A percentile compares a stretch with the other conserved stretches of the same genome.
phyloP scores from a whole-genome alignment of 2,797 vertebrate genomes.

The Dicrostonyx torquatus region DNA sequence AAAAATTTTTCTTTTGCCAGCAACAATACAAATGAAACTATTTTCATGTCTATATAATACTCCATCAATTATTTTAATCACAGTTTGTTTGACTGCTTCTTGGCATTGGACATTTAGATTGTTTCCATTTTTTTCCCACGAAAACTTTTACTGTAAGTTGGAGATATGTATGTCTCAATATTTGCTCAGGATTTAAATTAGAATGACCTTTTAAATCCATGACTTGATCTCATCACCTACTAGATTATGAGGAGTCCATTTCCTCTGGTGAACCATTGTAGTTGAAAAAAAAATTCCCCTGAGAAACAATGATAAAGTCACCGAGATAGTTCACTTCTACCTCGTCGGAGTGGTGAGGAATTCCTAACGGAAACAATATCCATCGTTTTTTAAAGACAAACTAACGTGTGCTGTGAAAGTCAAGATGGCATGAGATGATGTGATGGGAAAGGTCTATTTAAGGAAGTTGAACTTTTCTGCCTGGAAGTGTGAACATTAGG shows the following conservation, averaged over 20 bases:
- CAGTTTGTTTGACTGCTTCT: conserved; percentile 20
- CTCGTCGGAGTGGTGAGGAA: background rate
- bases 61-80: conserved; percentile 11
- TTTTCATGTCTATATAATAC: conserved; percentile 24
- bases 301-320: conserved; percentile 10
- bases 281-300: conserved; percentile 3
- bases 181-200: conserved; percentile 34
- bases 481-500: background rate
- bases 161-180: conserved; percentile 31
- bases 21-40: conserved; percentile 17
- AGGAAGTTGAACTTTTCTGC: conserved; percentile 29
- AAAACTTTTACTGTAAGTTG: background rate
- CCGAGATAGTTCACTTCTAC: background rate
- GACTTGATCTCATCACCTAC: background rate
- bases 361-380: conserved; percentile 41
- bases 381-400: conserved; percentile 24
- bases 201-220: conserved; percentile 53
- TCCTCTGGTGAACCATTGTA: conserved; percentile 29
- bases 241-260: conserved; percentile 23
- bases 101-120: background rate
- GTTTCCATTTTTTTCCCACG: background rate
- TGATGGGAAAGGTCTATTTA: background rate
- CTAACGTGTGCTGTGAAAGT: conserved; percentile 33
- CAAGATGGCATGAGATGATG: background rate
- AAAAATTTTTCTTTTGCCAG: background rate